A percentile compares a stretch with the other conserved stretches of the same genome.
These are phyloP conservation scores for Sphaeramia orbicularis DNA, from an alignment of 2,797 vertebrate genomes.

Conservation along the genomic window DNA sequence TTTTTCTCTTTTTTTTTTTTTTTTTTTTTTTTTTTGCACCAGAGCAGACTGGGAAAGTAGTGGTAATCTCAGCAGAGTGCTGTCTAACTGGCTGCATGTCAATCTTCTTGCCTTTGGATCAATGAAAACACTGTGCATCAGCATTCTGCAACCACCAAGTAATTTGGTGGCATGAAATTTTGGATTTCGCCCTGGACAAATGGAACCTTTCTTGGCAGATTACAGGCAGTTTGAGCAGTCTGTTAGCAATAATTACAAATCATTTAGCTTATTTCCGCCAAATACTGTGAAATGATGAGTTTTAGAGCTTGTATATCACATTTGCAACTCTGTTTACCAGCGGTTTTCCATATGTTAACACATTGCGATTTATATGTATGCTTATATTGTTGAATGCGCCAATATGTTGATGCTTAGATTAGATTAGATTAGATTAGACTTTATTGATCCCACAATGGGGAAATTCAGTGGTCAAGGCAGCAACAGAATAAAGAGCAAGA, in stretches of 20 bases:
- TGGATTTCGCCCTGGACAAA: slow-evolving; percentile 67
- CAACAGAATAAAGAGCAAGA: too few relatives aligned
- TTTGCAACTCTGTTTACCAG: too few relatives aligned
- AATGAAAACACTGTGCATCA: slow-evolving; percentile 72
- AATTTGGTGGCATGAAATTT: slow-evolving; percentile 73
- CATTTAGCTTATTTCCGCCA: slow-evolving; percentile 42
- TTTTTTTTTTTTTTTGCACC: slow-evolving; percentile 35
- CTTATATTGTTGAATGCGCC: too few relatives aligned
- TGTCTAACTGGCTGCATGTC: slow-evolving; percentile 62
- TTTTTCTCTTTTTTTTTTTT: slow-evolving; percentile 62
- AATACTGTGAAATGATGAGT: slow-evolving; percentile 37
- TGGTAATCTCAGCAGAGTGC: slow-evolving; percentile 72
- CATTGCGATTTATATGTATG: too few relatives aligned
- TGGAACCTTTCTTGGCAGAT: slow-evolving; percentile 50
- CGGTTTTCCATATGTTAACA: too few relatives aligned
- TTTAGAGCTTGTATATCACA: background rate
- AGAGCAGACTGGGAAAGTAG: slow-evolving; percentile 54
- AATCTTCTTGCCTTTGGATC: slow-evolving; percentile 68
- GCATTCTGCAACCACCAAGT: slow-evolving; percentile 66
- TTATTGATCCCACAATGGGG: too few relatives aligned
- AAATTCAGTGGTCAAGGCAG: too few relatives aligned
- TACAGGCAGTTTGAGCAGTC: slow-evolving; percentile 44
- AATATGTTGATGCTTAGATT: too few relatives aligned
- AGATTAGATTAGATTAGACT: too few relatives aligned
- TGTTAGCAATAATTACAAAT: slow-evolving; percentile 53